Evolutionary conservation across 2,113 vertebrate species (phyloP).

Genomic region (Chaetura pelagica): DNA sequence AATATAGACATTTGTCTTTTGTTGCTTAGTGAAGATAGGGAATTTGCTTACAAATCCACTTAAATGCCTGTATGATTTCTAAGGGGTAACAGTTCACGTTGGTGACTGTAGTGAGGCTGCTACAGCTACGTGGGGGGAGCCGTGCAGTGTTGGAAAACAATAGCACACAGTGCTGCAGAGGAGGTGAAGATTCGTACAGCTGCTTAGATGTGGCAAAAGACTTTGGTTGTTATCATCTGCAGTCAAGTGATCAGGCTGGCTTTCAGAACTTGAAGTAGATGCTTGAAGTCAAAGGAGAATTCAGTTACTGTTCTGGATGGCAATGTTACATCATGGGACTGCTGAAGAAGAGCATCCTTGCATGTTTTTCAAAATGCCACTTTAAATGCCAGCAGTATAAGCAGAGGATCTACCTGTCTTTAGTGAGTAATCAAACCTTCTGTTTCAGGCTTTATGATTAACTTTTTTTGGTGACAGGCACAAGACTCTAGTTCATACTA

Average conservation of each 20-base stretch:
- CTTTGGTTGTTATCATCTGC: background rate
- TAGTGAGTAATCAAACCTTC: background rate
- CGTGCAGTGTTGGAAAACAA: background rate
- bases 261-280: background rate
- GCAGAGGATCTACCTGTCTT: background rate
- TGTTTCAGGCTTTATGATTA: background rate
- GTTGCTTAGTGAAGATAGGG: background rate
- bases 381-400: background rate
- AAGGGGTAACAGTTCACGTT: background rate
- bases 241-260: background rate
- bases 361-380: background rate
- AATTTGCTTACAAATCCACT: background rate
- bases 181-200: background rate
- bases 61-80: background rate
- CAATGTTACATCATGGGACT: rapidly evolving
- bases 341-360: background rate
- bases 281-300: background rate
- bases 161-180: background rate
- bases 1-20: background rate
- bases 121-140: background rate
- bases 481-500: background rate
- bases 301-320: background rate
- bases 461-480: background rate
- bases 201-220: background rate
- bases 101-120: background rate